Percentiles rank a stretch among this genome's conserved stretches.
These are phyloP conservation scores for Aplodontia rufa DNA, from an alignment of 2,113 vertebrate species.

Conservation along the genomic window DNA sequence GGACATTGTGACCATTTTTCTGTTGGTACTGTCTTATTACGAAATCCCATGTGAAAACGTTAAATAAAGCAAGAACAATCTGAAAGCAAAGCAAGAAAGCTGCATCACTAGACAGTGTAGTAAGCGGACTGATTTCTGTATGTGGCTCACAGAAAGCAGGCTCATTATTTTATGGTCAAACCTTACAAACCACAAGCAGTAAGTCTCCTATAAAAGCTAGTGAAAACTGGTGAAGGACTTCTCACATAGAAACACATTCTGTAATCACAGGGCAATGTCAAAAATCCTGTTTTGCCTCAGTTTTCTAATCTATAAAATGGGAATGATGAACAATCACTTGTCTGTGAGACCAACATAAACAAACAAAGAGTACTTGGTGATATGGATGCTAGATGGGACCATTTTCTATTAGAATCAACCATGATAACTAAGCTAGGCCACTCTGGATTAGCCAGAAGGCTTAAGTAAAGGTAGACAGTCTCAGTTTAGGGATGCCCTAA, in stretches of 20 bases:
- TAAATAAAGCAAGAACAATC: slow-evolving; percentile 48
- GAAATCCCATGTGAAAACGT: slow-evolving; percentile 11
- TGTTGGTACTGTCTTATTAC: neutral
- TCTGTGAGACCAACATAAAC: neutral
- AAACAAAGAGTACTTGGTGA: slow-evolving; percentile 4
- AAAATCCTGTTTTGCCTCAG: slow-evolving; percentile 17
- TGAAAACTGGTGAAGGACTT: neutral
- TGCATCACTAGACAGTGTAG: neutral
- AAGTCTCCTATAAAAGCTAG: slow-evolving; percentile 19
- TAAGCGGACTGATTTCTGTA: slow-evolving; percentile 1
- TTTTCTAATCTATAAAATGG: slow-evolving; percentile 24
- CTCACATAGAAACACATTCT: slow-evolving; percentile 27
- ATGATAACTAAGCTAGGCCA: neutral
- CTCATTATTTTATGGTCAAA: slow-evolving; percentile 42
- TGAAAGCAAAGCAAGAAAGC: slow-evolving; percentile 60
- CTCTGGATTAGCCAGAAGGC: neutral
- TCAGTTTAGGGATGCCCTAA: neutral
- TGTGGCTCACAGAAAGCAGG: neutral
- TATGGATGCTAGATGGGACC: neutral
- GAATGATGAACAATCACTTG: neutral
- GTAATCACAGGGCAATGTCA: slow-evolving; percentile 12
- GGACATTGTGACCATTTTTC: slow-evolving; percentile 21
- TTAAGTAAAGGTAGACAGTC: neutral
- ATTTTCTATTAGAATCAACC: slow-evolving; percentile 40
- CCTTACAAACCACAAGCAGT: slow-evolving; percentile 9